Percentiles rank a stretch among this genome's conserved stretches.
These are phyloP conservation scores for Drosophila acutilabella DNA, from an alignment of 2,888 invertebrate species.

Conservation along the genomic window DNA sequence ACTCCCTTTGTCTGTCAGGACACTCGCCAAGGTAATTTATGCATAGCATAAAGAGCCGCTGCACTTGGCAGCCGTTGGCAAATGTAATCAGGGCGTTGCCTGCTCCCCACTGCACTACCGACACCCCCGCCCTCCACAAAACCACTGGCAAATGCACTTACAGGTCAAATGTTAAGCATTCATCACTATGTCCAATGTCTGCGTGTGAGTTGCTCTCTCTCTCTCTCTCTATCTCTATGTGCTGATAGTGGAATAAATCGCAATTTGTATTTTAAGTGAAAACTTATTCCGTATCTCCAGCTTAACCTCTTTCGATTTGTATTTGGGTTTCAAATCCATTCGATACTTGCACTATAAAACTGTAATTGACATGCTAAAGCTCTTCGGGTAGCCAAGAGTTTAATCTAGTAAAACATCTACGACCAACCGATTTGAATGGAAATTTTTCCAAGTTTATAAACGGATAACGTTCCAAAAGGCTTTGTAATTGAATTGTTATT, in stretches of 20 bases:
- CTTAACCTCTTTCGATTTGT: not conserved
- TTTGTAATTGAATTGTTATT: too few relatives aligned
- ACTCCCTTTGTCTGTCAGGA: slow-evolving; percentile 13
- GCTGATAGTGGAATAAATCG: slow-evolving; percentile 24
- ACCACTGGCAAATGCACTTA: slow-evolving; percentile 23
- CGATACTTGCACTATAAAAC: not conserved
- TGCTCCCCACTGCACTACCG: not conserved
- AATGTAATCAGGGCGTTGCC: slow-evolving; percentile 48
- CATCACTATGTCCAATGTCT: slow-evolving; percentile 35
- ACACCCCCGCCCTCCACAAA: not conserved
- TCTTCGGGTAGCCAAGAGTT: not conserved
- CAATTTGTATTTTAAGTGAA: slow-evolving; percentile 31
- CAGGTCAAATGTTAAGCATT: slow-evolving; percentile 60
- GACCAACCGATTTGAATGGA: not conserved
- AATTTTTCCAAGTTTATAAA: not conserved
- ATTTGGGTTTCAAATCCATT: not conserved
- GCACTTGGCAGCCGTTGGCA: slow-evolving; percentile 53
- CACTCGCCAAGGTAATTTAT: slow-evolving; percentile 61
- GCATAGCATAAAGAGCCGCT: slow-evolving; percentile 53
- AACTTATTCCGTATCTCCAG: slow-evolving; percentile 4
- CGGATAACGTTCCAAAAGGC: too few relatives aligned
- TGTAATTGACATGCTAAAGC: slow-evolving; percentile 17
- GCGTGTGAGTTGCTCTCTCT: not conserved
- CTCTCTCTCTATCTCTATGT: not conserved
- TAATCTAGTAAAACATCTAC: not conserved